These are phyloP conservation scores for Andrena minutula DNA, from an alignment of 2,888 invertebrate species.

Conservation along the genomic window DNA sequence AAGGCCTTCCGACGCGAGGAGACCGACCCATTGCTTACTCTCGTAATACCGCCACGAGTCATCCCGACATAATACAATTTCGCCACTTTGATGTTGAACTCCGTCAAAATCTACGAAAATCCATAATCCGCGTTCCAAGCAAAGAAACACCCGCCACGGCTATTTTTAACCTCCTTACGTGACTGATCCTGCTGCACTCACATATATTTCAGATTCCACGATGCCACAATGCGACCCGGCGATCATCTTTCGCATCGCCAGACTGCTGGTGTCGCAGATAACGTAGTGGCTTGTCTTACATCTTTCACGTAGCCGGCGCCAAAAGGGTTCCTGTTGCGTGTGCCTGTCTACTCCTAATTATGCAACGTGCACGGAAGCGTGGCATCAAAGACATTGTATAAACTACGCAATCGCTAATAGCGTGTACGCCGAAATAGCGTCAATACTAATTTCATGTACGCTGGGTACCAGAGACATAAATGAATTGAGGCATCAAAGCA, in stretches of 20 bases:
- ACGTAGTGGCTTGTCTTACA: constrained; percentile 34
- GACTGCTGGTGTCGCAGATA: constrained; percentile 45
- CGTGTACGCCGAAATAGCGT: background rate
- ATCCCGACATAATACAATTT: background rate
- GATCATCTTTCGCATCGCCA: constrained; percentile 45
- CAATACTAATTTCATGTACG: too few species aligned
- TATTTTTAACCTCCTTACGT: constrained; percentile 10
- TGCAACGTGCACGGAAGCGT: constrained; percentile 3
- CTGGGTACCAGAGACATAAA: too few species aligned
- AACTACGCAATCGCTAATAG: background rate
- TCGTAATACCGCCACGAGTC: background rate
- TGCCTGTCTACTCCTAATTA: constrained; percentile 18
- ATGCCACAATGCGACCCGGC: constrained; percentile 6
- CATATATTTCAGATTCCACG: constrained; percentile 25
- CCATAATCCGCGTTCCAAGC: background rate
- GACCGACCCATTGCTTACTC: background rate
- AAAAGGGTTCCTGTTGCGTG: constrained; percentile 41
- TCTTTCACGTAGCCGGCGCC: constrained; percentile 57
- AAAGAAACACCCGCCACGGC: background rate
- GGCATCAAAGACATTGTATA: background rate
- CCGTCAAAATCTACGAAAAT: too few species aligned
- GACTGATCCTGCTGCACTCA: constrained; percentile 11
- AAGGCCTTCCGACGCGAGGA: constrained; percentile 28
- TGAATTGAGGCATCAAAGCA: too few species aligned
- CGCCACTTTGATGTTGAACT: background rate